Base-by-base conservation (phyloP, 2,888 invertebrate species). In the Leptopilina drosophilae region DNA sequence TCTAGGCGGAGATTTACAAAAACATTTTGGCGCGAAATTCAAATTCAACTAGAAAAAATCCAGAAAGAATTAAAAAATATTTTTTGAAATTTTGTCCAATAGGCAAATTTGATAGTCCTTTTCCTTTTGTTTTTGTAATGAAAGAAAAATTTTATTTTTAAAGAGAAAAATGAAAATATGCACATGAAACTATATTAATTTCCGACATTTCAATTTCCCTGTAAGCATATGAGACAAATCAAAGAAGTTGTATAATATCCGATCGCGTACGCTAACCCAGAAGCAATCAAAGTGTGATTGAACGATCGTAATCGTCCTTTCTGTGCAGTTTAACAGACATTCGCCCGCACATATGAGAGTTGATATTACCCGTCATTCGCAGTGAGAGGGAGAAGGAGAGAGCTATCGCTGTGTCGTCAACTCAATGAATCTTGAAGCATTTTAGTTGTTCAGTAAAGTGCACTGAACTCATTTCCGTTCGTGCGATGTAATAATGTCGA, bases 401-500 rank as follows among this genome's bases (percentile, higher is more conserved):
- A 87, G 49, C 49, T 49, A 9, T 49, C 49, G 11, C 49, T 49
- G 84, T 62, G 85, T 83, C 82, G 82, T 81, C 83, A 80, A 49
- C 81, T 81, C 84, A 85, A 86, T 84, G 84, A 85, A 87, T 84
- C 84, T 87, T 81, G 84, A 78, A 85, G 84, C 78, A 85, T 85
- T 84, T 49, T 81, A 79, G 83, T 84, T 84, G 84, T 81, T 81
- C 81, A 76, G 76, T 81, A 80, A 83, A 81, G 89, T 87, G 85
- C 88, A 85, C 88, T 87, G 89, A 89, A 88, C 89, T 82, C 81
- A 80, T 78, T 81, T 83, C 83, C 82, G 84, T 80, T 80, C 80
- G 78, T 81, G 64, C 80, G 80, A 80, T 81, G 85, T 84, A 84
- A 62, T 62, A 62, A 87, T 85, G 85, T 87, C 87, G 85, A 87